phyloP scores from a whole-genome alignment of 2,797 vertebrate species.

The Poeciliopsis infans region DNA sequence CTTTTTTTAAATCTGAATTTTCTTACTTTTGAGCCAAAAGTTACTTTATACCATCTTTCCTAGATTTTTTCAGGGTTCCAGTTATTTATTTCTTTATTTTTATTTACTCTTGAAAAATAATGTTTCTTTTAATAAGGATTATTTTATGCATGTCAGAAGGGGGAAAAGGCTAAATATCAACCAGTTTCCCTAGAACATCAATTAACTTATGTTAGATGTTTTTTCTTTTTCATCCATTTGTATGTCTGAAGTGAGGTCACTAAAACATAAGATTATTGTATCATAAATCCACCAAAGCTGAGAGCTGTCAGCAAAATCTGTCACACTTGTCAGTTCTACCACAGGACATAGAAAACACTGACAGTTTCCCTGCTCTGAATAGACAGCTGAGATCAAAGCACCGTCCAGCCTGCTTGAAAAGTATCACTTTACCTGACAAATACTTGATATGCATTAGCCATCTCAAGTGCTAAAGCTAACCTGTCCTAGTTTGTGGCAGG shows the following conservation, averaged over 20 bases:
- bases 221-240: neutral
- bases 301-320: slow-evolving; percentile 57
- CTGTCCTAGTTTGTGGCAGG: no score
- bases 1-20: neutral
- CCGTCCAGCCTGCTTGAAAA: slow-evolving; percentile 26
- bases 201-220: neutral
- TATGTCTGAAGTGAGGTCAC: slow-evolving; percentile 40
- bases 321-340: slow-evolving; percentile 60
- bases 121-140: neutral
- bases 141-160: neutral
- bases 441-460: slow-evolving; percentile 34
- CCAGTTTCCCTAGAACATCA: neutral
- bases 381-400: slow-evolving; percentile 52
- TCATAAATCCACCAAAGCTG: slow-evolving; percentile 51
- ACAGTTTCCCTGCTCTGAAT: slow-evolving; percentile 47
- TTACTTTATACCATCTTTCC: neutral
- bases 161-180: neutral
- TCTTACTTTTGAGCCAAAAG: slow-evolving; percentile 7
- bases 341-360: slow-evolving; percentile 47
- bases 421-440: slow-evolving; percentile 47
- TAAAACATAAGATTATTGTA: slow-evolving; percentile 56
- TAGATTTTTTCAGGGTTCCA: slow-evolving; percentile 5
- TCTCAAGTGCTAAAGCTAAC: slow-evolving; percentile 19
- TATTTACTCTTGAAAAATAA: neutral
- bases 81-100: neutral